Evolutionary conservation across 2,113 vertebrate genomes (phyloP), one percentile per base, ranked within the genome.

Genomic region (Clarias magur): DNA sequence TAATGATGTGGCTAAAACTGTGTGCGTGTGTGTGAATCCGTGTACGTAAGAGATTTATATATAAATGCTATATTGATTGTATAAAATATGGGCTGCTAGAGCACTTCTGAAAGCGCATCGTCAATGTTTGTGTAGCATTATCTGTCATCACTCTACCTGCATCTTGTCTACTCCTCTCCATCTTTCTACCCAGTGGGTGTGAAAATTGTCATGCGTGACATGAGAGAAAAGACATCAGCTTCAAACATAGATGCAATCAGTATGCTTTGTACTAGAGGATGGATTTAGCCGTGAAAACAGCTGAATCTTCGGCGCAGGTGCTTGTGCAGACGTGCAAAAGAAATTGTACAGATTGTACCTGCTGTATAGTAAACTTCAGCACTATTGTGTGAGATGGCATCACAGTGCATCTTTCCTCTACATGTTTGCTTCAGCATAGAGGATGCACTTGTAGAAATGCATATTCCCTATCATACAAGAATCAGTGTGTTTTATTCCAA

Each of bases 1-100:
- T 90, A 85, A 76, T 70, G 82, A 88, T 88, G 83, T 90, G 88
- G 87, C 68, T 59, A 63, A 90, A 80, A 84, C 81, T 88, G 89
- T 68, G 76, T 76, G 87, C 62, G 86, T 82, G 87, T 67, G 63
- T 59, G 63, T 82, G 83, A 34, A 27, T 59, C 17, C 78, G 30
- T 72, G 63, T 83, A n/a, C 48, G 80, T 30, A 48, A 56, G 53
- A 87, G 70, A 86, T 72, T 84, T 85, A 53, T 73, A 59, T 53
- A 78, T 48, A 67, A 27, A 62, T 42, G 62, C 42, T 88, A 82
- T 84, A 85, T 87, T 63, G 87, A 56, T 78, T 86, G 10, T 73
- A 75, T 63, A 85, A 85, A 84, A 85, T n/a, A n/a, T 21, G 7
- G 70, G 68, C 83, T 62, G 67, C 83, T 84, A 34, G 30, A 84